Base-by-base conservation (phyloP, 30 jellyfish, hydroid and myxozoan species). In the Pelagia noctiluca region DNA sequence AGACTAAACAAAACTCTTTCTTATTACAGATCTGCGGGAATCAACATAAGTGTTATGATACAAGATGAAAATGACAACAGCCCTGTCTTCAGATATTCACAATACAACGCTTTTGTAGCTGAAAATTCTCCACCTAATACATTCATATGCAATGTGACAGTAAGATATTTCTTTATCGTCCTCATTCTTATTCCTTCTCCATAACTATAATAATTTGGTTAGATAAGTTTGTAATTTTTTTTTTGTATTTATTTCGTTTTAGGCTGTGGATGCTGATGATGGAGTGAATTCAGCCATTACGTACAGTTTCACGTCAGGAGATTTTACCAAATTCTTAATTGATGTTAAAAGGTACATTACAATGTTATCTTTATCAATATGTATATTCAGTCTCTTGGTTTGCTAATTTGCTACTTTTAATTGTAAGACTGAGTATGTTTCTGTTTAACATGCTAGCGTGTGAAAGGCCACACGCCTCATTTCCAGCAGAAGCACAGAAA, bases 51-150 rank as follows among this genome's bases (percentile, higher is more conserved):
- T n/a, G 62, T 90, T 19, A 28, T 32, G 7, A 64, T 90, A 18
- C 75, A 49, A n/a, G 97, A 90, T 53, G 71, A 2, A 30, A 85
- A 90, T 78, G 96, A 90, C 84, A 66, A 90, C 68, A 57, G 57
- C n/a, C 97, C 97, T 11, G 66, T 69, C 21, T 90, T 90, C 65
- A 35, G 46, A 32, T 57, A 42, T 22, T 36, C 23, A 10, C 82
- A 42, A 35, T 90, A 67, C 83, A 77, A 49, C 71, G 48, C 75
- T 3, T 54, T 90, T 22, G 35, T 90, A 2, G 16, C 68, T 10
- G 96, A 84, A 63, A 80, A 86, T 25, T 71, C 75, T 19, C 96
- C 94, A 2, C 65, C 78, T 28, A 63, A 65, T 28, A 35, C 72
- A n/a, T 37, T 88, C 1, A 67, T 84, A 11, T 64, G 52, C 21